phyloP scores from a whole-genome alignment of 2,797 vertebrate genomes.

The Myotis daubentonii region DNA sequence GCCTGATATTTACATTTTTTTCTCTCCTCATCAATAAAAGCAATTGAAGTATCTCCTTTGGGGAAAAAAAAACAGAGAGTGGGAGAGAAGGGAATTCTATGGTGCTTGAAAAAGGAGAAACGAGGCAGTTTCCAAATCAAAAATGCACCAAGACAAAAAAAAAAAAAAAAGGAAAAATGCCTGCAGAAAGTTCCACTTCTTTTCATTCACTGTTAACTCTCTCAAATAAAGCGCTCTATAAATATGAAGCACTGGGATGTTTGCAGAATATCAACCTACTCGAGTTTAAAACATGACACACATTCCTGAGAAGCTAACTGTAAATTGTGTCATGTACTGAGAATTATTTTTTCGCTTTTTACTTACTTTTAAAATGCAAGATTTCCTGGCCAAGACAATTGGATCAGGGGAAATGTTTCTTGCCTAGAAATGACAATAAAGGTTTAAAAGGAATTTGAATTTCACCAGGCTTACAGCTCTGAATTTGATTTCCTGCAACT shows the following conservation, averaged over 20 bases:
- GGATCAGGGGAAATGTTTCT: conserved; percentile 75
- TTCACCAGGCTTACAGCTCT: conserved; percentile 67
- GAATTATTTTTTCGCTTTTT: conserved; percentile 68
- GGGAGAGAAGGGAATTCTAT: conserved; percentile 61
- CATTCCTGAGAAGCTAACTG: conserved; percentile 67
- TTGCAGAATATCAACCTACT: conserved; percentile 79
- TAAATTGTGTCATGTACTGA: conserved; percentile 75
- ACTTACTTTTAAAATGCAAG: conserved; percentile 78
- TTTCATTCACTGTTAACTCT: conserved; percentile 69
- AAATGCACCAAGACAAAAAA: conserved; percentile 57
- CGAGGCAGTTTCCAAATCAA: conserved; percentile 66
- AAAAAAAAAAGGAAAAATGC: not conserved
- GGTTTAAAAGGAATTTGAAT: conserved; percentile 73
- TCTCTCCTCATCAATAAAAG: conserved; percentile 68
- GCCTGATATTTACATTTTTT: conserved; percentile 64
- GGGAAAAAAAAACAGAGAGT: not conserved
- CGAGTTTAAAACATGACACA: conserved; percentile 76
- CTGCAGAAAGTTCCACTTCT: conserved; percentile 54
- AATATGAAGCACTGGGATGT: conserved; percentile 59
- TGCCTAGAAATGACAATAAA: conserved; percentile 79
- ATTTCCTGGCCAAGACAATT: conserved; percentile 76
- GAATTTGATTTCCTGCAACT: conserved; percentile 73
- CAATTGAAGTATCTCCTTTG: conserved; percentile 67
- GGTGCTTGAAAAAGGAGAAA: conserved; percentile 51
- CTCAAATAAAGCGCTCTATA: conserved; percentile 68